Evolutionary conservation across 2,888 invertebrate genomes (phyloP).

Genomic region (Torymus tubicola): DNA sequence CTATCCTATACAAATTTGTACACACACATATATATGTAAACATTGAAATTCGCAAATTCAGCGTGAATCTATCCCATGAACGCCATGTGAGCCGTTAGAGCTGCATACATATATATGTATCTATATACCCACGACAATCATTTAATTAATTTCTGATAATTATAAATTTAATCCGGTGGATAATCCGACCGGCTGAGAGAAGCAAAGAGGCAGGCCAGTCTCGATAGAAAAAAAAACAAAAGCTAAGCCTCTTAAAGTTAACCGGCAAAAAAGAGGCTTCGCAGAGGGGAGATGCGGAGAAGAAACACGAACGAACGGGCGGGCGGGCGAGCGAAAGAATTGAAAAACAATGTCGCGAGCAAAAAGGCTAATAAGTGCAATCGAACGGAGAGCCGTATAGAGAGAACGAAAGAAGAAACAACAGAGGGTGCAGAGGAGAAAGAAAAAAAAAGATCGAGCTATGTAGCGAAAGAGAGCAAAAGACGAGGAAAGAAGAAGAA

Average conservation of each 20-base stretch:
- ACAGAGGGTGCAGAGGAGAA: no score
- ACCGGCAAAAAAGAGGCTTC: background rate
- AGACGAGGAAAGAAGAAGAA: constrained; percentile 28
- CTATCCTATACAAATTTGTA: no score
- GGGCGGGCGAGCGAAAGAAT: constrained; percentile 22
- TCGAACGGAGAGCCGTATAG: background rate
- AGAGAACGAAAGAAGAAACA: no score
- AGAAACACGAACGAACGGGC: background rate
- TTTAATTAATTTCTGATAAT: constrained; percentile 28
- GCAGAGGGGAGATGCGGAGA: constrained; percentile 1
- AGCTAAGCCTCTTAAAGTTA: constrained; percentile 24
- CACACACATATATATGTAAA: no score
- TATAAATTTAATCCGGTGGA: constrained; percentile 16
- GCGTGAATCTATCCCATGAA: no score
- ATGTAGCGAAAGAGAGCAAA: constrained; percentile 32
- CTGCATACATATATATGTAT: no score
- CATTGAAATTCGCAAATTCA: no score
- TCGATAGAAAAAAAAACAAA: constrained; percentile 11
- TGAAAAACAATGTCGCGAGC: constrained; percentile 46
- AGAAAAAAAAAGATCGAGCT: constrained; percentile 1
- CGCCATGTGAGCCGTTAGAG: no score
- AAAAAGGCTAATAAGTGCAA: constrained; percentile 42
- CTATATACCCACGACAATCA: background rate
- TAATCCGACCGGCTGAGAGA: constrained; percentile 16
- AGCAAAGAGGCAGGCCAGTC: background rate